A percentile compares a stretch with the other conserved stretches of the same genome.
These are phyloP conservation scores for Colinus virginianus DNA, from an alignment of 2,113 vertebrate genomes.

Conservation along the genomic window DNA sequence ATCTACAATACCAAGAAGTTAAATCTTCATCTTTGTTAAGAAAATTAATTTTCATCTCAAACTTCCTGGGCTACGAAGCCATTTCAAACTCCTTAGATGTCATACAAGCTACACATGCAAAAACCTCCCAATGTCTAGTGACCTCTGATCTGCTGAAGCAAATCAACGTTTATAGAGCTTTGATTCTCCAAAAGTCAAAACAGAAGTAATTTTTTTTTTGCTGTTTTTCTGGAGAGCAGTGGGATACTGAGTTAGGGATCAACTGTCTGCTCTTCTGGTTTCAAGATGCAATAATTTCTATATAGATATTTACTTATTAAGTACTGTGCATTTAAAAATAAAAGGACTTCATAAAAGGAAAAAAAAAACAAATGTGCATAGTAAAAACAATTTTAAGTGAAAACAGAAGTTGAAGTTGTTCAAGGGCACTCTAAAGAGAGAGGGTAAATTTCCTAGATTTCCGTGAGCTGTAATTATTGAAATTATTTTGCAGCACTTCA, in stretches of 20 bases:
- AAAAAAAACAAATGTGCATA: conserved; percentile 6
- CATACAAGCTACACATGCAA: neutral
- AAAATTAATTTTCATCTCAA: neutral
- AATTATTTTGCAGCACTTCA: conserved; percentile 19
- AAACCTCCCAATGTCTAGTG: neutral
- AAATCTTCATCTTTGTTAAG: neutral
- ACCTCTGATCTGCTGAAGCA: neutral
- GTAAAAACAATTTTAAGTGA: conserved; percentile 34
- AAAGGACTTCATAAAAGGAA: neutral
- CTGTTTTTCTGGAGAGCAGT: conserved; percentile 34
- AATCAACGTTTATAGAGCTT: too few species aligned
- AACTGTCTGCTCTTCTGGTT: conserved; percentile 48
- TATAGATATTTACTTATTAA: conserved; percentile 55
- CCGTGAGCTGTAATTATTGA: conserved; percentile 16
- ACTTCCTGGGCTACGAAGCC: neutral
- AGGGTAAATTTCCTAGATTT: neutral
- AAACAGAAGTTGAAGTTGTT: neutral
- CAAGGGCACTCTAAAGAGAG: neutral
- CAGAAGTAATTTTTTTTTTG: conserved; percentile 58
- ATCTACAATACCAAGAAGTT: neutral
- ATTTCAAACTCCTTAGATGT: neutral
- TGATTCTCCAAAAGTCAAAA: conserved; percentile 30
- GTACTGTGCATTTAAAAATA: neutral
- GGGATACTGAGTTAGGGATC: neutral
- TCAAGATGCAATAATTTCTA: conserved; percentile 66